A percentile compares a stretch with the other conserved stretches of the same genome.
Conservation (phyloP, 2,888 invertebrate genomes). For the Cephus nigrinus region DNA sequence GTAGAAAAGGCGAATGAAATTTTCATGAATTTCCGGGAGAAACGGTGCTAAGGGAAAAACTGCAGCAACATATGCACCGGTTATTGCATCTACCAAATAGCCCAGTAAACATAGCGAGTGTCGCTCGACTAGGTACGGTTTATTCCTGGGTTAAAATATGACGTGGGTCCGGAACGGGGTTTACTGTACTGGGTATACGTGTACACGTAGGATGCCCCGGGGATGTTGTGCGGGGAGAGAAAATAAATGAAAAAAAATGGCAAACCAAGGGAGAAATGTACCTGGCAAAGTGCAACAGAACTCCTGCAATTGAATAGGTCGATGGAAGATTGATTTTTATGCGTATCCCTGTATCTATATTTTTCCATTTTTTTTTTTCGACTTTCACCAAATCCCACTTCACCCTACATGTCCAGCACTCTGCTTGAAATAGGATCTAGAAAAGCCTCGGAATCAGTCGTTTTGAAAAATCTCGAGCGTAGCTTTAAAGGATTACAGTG, state of each 20-base stretch:
- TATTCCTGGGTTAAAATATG: slow-evolving; percentile 16
- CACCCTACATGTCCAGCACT: background rate
- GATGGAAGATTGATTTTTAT: background rate
- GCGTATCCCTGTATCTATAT: background rate
- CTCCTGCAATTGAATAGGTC: background rate
- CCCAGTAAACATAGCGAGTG: background rate
- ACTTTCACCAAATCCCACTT: background rate
- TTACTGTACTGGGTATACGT: background rate
- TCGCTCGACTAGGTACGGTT: background rate
- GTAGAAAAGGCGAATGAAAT: background rate
- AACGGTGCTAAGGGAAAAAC: background rate
- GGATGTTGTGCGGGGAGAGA: background rate
- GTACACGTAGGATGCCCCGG: background rate
- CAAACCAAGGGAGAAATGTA: slow-evolving; percentile 18
- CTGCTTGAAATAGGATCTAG: background rate
- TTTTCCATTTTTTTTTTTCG: background rate
- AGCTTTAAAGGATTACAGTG: background rate
- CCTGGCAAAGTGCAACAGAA: background rate
- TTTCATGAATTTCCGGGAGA: background rate
- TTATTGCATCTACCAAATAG: background rate
- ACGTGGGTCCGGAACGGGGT: slow-evolving; percentile 14
- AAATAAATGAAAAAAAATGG: slow-evolving; percentile 13
- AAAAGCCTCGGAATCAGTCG: background rate
- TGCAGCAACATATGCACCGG: background rate
- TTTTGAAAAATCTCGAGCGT: background rate